Evolutionary conservation across 2,113 vertebrate species (phyloP).

Genomic region (Nycticryphes semicollaris): DNA sequence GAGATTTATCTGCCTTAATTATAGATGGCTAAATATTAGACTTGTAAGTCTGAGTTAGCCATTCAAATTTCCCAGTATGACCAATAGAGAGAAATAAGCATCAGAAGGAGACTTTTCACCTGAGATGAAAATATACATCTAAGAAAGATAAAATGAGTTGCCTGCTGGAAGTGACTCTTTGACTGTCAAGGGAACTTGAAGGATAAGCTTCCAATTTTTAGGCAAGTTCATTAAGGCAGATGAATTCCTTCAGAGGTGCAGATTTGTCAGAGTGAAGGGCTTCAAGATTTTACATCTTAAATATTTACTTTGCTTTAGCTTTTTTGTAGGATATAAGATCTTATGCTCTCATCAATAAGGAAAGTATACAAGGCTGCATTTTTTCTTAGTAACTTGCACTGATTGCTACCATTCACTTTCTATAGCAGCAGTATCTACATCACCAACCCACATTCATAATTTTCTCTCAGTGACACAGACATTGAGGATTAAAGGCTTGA

Average conservation of each 20-base stretch:
- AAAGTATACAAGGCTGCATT: not conserved
- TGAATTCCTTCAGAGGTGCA: not conserved
- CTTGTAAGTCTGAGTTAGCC: not conserved
- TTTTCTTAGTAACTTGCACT: not conserved
- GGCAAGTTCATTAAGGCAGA: not conserved
- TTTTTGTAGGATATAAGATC: not conserved
- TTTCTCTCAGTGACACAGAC: slow-evolving; percentile 12
- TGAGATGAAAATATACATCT: not conserved
- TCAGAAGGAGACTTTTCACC: not conserved
- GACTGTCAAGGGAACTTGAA: not conserved
- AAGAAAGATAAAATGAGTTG: not conserved
- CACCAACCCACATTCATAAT: not conserved
- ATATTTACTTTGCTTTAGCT: not conserved
- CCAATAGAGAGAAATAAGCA: not conserved
- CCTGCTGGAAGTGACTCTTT: not conserved
- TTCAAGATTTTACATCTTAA: not conserved
- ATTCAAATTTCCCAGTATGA: not conserved
- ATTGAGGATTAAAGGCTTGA: slow-evolving; percentile 23
- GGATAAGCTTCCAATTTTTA: not conserved
- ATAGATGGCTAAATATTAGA: not conserved
- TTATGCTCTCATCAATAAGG: not conserved
- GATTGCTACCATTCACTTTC: not conserved
- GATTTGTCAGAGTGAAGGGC: not conserved
- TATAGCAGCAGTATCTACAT: not conserved
- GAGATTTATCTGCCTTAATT: not conserved